Evolutionary conservation across 2,113 vertebrate genomes (phyloP).

Genomic region (Tangachromis dhanisi): DNA sequence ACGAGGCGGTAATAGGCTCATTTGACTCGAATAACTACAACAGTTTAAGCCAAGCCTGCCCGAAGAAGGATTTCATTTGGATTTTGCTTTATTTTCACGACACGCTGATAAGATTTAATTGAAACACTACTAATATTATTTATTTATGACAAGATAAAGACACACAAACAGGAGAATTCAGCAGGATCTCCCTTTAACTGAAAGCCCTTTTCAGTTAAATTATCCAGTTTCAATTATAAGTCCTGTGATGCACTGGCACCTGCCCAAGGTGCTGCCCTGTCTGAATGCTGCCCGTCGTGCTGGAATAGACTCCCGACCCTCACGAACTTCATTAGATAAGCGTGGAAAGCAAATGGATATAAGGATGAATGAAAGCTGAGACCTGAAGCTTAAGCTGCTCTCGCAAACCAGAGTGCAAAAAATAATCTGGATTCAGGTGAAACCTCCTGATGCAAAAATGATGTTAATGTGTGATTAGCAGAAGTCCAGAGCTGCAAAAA

Average conservation of each 20-base stretch:
- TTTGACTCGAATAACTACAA: conserved; percentile 20
- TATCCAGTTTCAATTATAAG: not conserved
- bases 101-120: not conserved
- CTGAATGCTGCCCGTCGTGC: not conserved
- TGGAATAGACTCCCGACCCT: not conserved
- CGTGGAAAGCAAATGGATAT: not conserved
- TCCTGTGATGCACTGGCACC: not conserved
- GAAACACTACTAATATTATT: not conserved
- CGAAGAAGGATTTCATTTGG: not conserved
- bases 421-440: not conserved
- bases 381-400: not conserved
- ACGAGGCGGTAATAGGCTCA: conserved; percentile 40
- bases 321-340: not conserved
- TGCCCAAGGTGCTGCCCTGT: not conserved
- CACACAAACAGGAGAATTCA: not conserved
- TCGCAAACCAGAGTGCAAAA: not conserved
- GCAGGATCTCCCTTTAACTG: not conserved
- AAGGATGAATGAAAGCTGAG: not conserved
- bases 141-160: not conserved
- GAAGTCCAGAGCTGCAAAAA: not conserved
- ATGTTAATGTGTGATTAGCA: not conserved
- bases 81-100: not conserved
- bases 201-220: not conserved
- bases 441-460: not conserved
- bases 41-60: not conserved